Conservation (phyloP, 2,888 invertebrate species). For the Stramonita haemastoma region DNA sequence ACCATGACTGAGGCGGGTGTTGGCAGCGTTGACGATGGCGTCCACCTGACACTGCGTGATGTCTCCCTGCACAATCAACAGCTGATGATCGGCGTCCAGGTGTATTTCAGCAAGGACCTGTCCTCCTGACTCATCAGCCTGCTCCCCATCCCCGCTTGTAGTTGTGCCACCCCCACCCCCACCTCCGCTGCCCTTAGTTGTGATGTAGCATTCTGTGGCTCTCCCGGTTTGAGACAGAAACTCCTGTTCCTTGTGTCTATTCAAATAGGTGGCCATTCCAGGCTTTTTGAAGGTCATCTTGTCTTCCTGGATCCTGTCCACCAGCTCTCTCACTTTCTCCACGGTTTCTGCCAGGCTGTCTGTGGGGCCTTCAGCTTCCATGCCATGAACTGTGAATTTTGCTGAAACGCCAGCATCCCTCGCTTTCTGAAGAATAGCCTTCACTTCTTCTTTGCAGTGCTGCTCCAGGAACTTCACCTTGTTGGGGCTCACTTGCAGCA, state of each 20-base stretch:
- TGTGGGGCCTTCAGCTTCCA: slow-evolving; percentile 12
- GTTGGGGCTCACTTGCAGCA: neutral
- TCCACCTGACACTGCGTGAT: slow-evolving; percentile 47
- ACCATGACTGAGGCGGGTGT: slow-evolving; percentile 32
- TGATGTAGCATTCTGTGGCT: slow-evolving; percentile 21
- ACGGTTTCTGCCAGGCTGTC: neutral
- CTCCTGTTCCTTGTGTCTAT: slow-evolving; percentile 18
- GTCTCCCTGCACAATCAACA: slow-evolving; percentile 41
- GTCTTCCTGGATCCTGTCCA: slow-evolving; percentile 17
- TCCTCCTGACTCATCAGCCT: neutral
- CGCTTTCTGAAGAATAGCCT: neutral
- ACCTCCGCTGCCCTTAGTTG: slow-evolving; percentile 5
- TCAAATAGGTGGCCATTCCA: slow-evolving; percentile 32
- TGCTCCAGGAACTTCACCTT: slow-evolving; percentile 10
- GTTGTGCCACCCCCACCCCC: too few relatives aligned
- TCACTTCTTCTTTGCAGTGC: slow-evolving; percentile 10
- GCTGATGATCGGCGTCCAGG: neutral
- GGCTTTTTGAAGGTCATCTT: slow-evolving; percentile 38
- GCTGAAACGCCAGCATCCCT: slow-evolving; percentile 7
- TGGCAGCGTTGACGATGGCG: slow-evolving; percentile 49
- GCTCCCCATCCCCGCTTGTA: neutral
- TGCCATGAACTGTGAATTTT: neutral
- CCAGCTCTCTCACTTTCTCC: neutral
- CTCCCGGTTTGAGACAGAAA: slow-evolving; percentile 28
- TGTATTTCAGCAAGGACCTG: slow-evolving; percentile 7